phyloP scores from a whole-genome alignment of 2,113 vertebrate species.

The Myxocyprinus asiaticus region DNA sequence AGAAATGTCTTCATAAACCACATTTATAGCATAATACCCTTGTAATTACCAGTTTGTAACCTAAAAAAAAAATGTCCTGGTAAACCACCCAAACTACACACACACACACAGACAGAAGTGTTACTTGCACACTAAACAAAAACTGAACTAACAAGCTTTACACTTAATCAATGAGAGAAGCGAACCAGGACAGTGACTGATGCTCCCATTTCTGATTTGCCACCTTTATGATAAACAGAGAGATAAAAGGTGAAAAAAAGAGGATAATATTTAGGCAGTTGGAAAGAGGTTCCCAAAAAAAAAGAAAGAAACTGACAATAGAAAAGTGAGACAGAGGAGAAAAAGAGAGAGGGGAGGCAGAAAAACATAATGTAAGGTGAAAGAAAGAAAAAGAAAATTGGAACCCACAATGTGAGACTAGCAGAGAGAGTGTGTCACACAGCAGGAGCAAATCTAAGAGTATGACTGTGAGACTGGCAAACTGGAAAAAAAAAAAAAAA shows the following conservation, averaged over 20 bases:
- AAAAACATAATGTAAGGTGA: slow-evolving; percentile 18
- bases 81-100: too few relatives aligned
- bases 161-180: too few relatives aligned
- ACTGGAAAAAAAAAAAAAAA: too few relatives aligned
- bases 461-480: not conserved
- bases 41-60: too few relatives aligned
- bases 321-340: not conserved
- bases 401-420: slow-evolving; percentile 3
- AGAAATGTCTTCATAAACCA: too few relatives aligned
- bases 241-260: not conserved
- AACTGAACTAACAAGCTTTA: too few relatives aligned
- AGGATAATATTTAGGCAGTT: not conserved
- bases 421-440: not conserved
- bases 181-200: too few relatives aligned
- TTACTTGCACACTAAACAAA: too few relatives aligned
- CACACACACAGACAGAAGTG: too few relatives aligned
- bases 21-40: too few relatives aligned
- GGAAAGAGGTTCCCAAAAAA: not conserved
- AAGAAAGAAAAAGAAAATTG: not conserved
- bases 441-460: not conserved
- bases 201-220: not conserved
- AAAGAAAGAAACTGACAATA: not conserved
- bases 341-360: not conserved
- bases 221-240: not conserved
- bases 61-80: too few relatives aligned